phyloP scores from a whole-genome alignment of 2,113 vertebrate genomes.

The Campylomormyrus numenius region DNA sequence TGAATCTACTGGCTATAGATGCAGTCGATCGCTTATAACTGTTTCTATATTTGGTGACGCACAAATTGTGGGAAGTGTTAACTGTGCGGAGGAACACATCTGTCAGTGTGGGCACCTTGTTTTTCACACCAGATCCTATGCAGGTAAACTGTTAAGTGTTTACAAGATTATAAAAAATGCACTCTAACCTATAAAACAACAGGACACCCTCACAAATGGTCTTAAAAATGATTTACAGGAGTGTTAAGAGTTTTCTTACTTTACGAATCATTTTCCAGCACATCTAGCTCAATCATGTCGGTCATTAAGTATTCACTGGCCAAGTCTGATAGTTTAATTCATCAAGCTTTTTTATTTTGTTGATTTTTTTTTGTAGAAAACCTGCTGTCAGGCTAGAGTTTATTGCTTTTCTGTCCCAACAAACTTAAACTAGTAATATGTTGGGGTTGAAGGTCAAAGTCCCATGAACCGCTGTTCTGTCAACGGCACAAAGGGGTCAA shows the following conservation, averaged over 20 bases:
- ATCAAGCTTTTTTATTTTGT: not conserved
- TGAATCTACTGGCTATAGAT: not conserved
- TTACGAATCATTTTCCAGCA: not conserved
- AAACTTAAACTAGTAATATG: not conserved
- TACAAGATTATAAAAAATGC: constrained; percentile 4
- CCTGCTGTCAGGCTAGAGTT: not conserved
- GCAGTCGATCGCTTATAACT: not conserved
- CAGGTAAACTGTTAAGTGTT: not conserved
- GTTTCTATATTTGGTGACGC: not conserved
- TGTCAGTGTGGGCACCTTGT: not conserved
- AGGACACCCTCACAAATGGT: constrained; percentile 3
- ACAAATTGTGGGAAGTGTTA: not conserved
- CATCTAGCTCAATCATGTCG: not conserved
- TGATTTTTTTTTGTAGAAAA: not conserved
- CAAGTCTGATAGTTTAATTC: not conserved
- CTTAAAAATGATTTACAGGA: constrained; percentile 11
- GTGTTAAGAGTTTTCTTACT: constrained; percentile 7
- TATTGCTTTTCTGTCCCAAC: not conserved
- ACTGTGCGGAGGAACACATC: not conserved
- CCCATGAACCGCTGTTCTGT: not conserved
- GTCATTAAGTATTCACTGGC: not conserved
- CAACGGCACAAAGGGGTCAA: constrained; percentile 12
- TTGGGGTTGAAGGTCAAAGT: constrained; percentile 15
- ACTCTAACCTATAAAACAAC: constrained; percentile 15
- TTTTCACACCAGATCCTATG: not conserved